phyloP scores from a whole-genome alignment of 2,113 vertebrate species.

The Chauna torquata region DNA sequence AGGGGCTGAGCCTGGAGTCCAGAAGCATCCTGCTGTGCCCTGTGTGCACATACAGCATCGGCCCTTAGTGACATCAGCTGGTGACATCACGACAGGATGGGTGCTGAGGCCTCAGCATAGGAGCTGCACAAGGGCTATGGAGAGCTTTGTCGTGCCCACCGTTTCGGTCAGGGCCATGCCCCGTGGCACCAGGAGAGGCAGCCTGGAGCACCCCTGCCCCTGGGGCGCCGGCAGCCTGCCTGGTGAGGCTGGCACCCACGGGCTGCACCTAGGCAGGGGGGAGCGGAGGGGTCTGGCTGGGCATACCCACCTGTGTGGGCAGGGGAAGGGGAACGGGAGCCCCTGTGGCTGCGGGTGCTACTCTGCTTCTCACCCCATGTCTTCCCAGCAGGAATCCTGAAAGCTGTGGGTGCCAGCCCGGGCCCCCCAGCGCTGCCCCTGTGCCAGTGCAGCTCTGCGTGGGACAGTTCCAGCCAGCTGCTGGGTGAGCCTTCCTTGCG shows the following conservation, averaged over 20 bases:
- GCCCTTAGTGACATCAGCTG: slow-evolving; percentile 21
- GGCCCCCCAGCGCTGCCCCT: background rate
- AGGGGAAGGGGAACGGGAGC: background rate
- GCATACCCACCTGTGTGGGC: background rate
- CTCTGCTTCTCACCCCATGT: background rate
- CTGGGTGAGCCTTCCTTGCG: background rate
- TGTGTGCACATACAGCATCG: fast-evolving
- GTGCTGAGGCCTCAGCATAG: background rate
- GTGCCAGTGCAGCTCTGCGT: background rate
- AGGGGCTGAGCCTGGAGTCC: background rate
- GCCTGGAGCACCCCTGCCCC: background rate
- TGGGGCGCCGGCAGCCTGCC: background rate
- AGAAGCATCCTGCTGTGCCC: background rate
- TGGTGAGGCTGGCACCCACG: background rate
- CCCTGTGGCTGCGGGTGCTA: background rate
- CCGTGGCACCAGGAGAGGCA: background rate
- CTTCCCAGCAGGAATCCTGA: background rate
- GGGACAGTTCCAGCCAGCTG: background rate
- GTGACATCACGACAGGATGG: background rate
- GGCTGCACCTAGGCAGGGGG: background rate
- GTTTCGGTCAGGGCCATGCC: background rate
- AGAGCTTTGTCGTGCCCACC: slow-evolving; percentile 36
- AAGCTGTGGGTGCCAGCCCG: background rate
- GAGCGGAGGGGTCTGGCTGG: background rate
- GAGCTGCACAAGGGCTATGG: background rate